Percentiles rank a stretch among this genome's conserved stretches.
Evolutionary conservation across 2,113 vertebrate species (phyloP).

Genomic region (Macrotus californicus): DNA sequence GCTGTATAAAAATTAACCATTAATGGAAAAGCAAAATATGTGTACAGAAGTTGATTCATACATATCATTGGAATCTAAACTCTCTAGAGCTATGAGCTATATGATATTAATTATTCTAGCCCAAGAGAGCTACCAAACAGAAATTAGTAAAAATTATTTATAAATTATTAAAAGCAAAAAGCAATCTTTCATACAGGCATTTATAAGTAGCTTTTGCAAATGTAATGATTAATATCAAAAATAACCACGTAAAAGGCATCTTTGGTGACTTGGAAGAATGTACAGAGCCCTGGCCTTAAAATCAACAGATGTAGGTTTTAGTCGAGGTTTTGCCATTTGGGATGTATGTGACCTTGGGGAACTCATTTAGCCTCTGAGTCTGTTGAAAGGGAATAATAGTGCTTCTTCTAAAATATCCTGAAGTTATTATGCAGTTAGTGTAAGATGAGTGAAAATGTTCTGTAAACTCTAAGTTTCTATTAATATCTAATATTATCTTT

Average conservation of each 20-base stretch:
- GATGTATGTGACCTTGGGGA: not conserved
- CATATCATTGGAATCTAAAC: not conserved
- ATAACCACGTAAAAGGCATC: not conserved
- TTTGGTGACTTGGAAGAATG: not conserved
- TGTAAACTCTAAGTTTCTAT: not conserved
- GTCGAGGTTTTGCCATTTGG: not conserved
- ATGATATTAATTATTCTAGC: not conserved
- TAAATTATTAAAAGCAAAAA: conserved; percentile 19
- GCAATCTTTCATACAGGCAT: not conserved
- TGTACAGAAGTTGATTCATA: not conserved
- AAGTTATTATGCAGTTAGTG: not conserved
- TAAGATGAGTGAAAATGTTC: conserved; percentile 29
- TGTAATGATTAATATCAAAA: not conserved
- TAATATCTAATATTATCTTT: not conserved
- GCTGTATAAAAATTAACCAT: conserved; percentile 34
- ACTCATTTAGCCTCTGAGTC: not conserved
- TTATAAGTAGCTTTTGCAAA: not conserved
- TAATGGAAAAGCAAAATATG: conserved; percentile 22
- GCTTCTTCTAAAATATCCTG: not conserved
- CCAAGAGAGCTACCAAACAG: not conserved
- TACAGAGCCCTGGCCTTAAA: not conserved
- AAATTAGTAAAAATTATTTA: not conserved
- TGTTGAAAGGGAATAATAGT: not conserved
- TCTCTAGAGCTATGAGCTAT: not conserved
- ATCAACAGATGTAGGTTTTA: not conserved